Evolutionary conservation across 2,113 vertebrate genomes (phyloP).

Genomic region (Sinocyclocheilus anshuiensis): DNA sequence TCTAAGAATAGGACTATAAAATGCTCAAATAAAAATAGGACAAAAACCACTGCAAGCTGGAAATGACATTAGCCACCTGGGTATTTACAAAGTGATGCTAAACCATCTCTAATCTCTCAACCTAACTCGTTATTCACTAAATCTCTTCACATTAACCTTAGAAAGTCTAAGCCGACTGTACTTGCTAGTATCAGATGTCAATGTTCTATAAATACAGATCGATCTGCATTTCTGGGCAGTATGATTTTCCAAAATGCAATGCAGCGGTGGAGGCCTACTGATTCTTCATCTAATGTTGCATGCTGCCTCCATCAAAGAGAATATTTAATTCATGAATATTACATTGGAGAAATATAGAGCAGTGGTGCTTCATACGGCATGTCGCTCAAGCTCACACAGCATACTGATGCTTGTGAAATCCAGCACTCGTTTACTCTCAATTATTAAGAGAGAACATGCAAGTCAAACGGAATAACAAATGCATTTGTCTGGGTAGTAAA

Average conservation of each 20-base stretch:
- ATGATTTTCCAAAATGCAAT: background rate
- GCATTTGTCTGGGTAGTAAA: background rate
- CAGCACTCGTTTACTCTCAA: background rate
- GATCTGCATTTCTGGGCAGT: conserved; percentile 33
- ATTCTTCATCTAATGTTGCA: background rate
- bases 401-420: conserved; percentile 2
- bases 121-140: background rate
- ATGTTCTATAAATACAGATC: conserved; percentile 45
- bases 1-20: conserved; percentile 19
- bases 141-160: conserved; percentile 13
- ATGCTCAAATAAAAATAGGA: conserved; percentile 3
- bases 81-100: background rate
- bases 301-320: conserved; percentile 8
- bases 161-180: conserved; percentile 18
- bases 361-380: background rate
- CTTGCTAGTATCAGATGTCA: background rate
- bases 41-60: background rate
- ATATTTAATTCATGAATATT: conserved; percentile 11
- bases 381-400: background rate
- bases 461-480: conserved; percentile 35
- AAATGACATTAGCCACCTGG: background rate
- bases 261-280: background rate
- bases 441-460: conserved; percentile 1
- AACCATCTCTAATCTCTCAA: background rate
- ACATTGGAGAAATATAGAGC: conserved; percentile 19